Evolutionary conservation across 2,888 invertebrate genomes (phyloP), one percentile per base, ranked within the genome.

Genomic region (Phyllotreta striolata): DNA sequence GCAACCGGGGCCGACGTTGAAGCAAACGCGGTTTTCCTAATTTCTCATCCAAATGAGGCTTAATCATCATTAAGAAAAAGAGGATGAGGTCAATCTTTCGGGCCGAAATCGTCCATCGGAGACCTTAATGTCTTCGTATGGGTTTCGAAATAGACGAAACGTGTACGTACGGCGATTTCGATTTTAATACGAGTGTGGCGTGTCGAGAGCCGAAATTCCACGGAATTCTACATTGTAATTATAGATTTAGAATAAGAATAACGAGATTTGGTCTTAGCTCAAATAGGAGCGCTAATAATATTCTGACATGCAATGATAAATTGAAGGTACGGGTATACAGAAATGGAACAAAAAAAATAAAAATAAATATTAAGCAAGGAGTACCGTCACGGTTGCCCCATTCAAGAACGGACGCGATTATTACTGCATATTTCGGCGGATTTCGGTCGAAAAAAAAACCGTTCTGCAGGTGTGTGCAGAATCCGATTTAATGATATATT

Each of bases 291-390:
- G 59, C 64, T 70, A 70, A 70, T 70, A 69, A 67, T 70, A 68
- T 68, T 67, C 62, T 66, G 70, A 67, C 70, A 70, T 69, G 70
- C 70, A 66, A 70, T 66, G 70, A 70, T 66, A 57, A 67, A 68
- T 66, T 66, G 62, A 61, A 59, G 64, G 63, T 63, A 66, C 47
- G 55, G 39, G 55, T 37, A 46, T 39, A 51, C 35, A 37, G 34
- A 56, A 55, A 49, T 57, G 54, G 44, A n/a, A 12, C 47, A 63
- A 56, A 67, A 69, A 57, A 62, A 60, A 49, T 38, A 64, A 61
- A 43, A 56, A 55, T 40, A 54, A 49, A 38, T 51, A 61, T 38
- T 44, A 52, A 35, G 52, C 55, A 41, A 62, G 56, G 41, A 49
- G 62, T 62, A 51, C 51, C 56, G 56, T 40, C 62, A 55, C 34